Base-by-base conservation (phyloP, 2,888 invertebrate genomes). In the Drosophila hawaiiensis region DNA sequence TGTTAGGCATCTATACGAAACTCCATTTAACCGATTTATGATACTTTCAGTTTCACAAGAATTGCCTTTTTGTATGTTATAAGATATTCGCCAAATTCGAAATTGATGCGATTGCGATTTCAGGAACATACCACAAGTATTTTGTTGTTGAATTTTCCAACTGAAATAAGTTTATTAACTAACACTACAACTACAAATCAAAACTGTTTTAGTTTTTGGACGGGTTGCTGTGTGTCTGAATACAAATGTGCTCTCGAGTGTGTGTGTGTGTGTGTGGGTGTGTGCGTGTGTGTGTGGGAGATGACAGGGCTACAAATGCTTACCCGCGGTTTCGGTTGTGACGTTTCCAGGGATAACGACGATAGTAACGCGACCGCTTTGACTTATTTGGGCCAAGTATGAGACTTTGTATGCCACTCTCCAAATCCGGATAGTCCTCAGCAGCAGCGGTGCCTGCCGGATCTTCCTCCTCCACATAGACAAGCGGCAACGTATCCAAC, bases 311-410 rank as follows among this genome's bases (percentile, higher is more conserved):
- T n/a, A n/a, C 52, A 39, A 52, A 35, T 68, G 82, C 91, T 90
- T 82, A 94, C 94, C 92, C 90, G 66, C 92, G 91, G 78, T 93
- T 93, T 88, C 94, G 92, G 72, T 94, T 95, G 85, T 95, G 95
- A 58, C 95, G 93, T 88, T 95, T 95, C 95, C 95, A 95, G 31
- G 95, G 95, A 92, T 95, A 95, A 78, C 94, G 94, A 74, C 95
- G 94, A 89, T 95, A 95, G 83, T 95, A 95, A 68, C 95, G 94
- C 3, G 95, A 94, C 73, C 95, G 93, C 78, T 95, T 95, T 0
- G 90, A 79, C 66, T 92, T 90, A 19, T 80, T 88, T 33, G 80
- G 85, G 0, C 76, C 73, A 5, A 73, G 55, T 39, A 83, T 53
- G 7, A 79, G 56, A 43, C 73, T 70, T 55, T 88, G 78, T 5